Evolutionary conservation across 1,140 invertebrate genomes (phyloP), one percentile per base, ranked within the genome.

Genomic region (Fopius arisanus): DNA sequence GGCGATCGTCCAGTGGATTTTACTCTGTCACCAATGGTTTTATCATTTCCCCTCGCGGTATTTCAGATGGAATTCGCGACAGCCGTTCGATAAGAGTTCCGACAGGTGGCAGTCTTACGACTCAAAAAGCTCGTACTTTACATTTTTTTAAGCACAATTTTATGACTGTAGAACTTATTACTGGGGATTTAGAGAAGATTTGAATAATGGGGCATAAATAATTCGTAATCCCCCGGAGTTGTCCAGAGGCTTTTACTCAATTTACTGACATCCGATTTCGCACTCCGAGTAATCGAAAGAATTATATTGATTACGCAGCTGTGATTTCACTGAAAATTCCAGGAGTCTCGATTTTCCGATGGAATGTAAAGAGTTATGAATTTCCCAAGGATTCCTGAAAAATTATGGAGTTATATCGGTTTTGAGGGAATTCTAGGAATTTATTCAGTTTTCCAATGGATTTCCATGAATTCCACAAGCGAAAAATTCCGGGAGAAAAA

Each of bases 71-170:
- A 74, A 54, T 48, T n/a, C 67, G 65, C 65, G 67, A 65, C 67
- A 62, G 70, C 16, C 67, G 73, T 73, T 62, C 40, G 66, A 73
- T 51, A 68, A 62, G 37, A 21, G 65, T 28, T 43, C 59, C 73
- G 68, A 66, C 67, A 75, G 73, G 68, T 75, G 73, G 73, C 73
- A 70, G 73, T 28, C 19, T 51, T 33, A 29, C 41, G 28, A 72
- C 21, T 43, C 21, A 33, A 51, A 62, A 71, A 23, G 26, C 28
- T 16, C 26, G 14, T 10, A 12, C 9, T 37, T n/a, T 12, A 37
- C n/a, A 48, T n/a, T 48, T 48, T 48, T 48, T 31, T 40, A 7
- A 14, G n/a, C 40, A 23, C 9, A 37, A n/a, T 14, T 41, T 67
- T 29, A 48, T n/a, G 63, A 66, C 28, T 29, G 9, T 7, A 66